Percentiles rank a stretch among this genome's conserved stretches.
phyloP scores from a whole-genome alignment of 1,140 invertebrate genomes.

The Panulirus ornatus region DNA sequence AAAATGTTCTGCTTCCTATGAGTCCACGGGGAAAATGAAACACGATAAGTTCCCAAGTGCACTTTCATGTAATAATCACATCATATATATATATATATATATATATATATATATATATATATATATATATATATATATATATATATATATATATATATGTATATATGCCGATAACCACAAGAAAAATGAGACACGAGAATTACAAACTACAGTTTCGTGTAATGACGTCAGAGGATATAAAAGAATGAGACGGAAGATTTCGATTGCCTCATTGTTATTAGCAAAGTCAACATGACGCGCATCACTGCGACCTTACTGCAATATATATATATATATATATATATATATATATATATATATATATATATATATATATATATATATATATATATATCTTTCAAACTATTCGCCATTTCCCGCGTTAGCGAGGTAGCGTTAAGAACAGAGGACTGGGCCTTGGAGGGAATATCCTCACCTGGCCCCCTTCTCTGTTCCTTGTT shows the following conservation, averaged over 20 bases:
- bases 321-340: not conserved
- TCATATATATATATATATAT: slow-evolving; percentile 16
- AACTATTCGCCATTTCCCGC: too few relatives aligned
- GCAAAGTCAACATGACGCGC: not conserved
- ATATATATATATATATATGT: slow-evolving; percentile 31
- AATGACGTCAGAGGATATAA: not conserved
- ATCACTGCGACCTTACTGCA: too few relatives aligned
- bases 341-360: slow-evolving; percentile 8
- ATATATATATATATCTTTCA: too few relatives aligned
- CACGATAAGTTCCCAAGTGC: too few relatives aligned
- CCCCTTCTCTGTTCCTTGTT: too few relatives aligned
- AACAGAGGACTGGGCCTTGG: too few relatives aligned
- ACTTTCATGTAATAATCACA: too few relatives aligned
- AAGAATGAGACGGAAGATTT: not conserved
- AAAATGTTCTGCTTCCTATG: too few relatives aligned
- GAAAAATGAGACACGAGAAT: not conserved
- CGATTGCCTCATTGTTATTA: not conserved
- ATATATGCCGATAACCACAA: not conserved
- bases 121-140: slow-evolving; percentile 30
- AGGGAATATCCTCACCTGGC: too few relatives aligned
- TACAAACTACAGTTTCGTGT: not conserved
- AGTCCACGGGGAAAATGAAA: too few relatives aligned
- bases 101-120: slow-evolving; percentile 22
- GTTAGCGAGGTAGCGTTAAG: too few relatives aligned
- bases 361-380: too few relatives aligned